Percentiles rank a stretch among this genome's conserved stretches.
phyloP scores from a whole-genome alignment of 2,888 invertebrate species.

The Sinodicranocentrus sp. region DNA sequence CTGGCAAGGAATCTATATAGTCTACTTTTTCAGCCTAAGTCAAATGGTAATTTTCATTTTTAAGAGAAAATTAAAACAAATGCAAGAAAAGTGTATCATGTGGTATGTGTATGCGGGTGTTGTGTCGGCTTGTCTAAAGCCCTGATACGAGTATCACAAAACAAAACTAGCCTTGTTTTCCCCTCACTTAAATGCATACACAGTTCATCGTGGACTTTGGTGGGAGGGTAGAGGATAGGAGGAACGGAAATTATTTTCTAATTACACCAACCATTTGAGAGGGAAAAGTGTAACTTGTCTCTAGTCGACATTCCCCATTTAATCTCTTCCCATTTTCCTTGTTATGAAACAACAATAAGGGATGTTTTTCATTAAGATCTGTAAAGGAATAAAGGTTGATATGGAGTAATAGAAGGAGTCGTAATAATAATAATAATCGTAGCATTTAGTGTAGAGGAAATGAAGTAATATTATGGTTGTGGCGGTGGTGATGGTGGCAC shows the following conservation, averaged over 20 bases:
- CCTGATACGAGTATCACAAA: not conserved
- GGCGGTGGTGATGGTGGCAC: conserved; percentile 17
- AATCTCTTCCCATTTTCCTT: conserved; percentile 60
- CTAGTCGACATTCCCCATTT: conserved; percentile 38
- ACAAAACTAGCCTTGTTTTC: conserved; percentile 2
- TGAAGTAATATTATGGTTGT: conserved; percentile 62
- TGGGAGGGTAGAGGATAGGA: not conserved
- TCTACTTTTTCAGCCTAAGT: no score
- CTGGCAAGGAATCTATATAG: no score
- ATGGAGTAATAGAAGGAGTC: conserved; percentile 54
- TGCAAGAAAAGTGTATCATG: conserved; percentile 5
- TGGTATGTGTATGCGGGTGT: not conserved
- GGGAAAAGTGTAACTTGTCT: conserved; percentile 42
- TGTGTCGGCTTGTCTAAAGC: not conserved
- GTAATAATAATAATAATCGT: conserved; percentile 65
- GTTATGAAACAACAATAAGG: conserved; percentile 59
- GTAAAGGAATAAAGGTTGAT: conserved; percentile 51
- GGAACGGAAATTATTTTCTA: conserved; percentile 67
- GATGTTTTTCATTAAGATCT: conserved; percentile 67
- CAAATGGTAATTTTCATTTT: conserved; percentile 31
- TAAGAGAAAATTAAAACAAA: conserved; percentile 41
- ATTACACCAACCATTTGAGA: conserved; percentile 62
- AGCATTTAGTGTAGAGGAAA: conserved; percentile 66
- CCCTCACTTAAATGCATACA: no score
- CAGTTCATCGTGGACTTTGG: not conserved